Evolutionary conservation across 2,113 vertebrate genomes (phyloP), one percentile per base, ranked within the genome.

Genomic region (Vidua macroura): DNA sequence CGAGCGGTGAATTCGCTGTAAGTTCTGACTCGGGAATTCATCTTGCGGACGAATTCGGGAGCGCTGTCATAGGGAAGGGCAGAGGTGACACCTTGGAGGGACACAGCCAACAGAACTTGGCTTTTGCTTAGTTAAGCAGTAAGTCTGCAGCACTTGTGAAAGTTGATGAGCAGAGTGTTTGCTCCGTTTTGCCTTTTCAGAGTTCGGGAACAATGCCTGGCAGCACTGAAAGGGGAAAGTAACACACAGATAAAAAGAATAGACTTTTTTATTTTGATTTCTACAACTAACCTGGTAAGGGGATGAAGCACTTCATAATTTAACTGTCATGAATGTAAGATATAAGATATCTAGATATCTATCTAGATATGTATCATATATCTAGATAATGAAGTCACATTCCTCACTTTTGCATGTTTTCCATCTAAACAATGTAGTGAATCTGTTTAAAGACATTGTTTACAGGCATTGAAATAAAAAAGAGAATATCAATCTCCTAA

Each of bases 1-100:
- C 37, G 23, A 39, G 9, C 35, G 35, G 21, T 3, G 43, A 52
- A 31, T 8, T 10, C 8, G 0, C 4, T 7, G 3, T 9, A 1
- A 41, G 12, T 76, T 69, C 14, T 10, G 35, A 21, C 9, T 27
- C 9, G 13, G 27, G 52, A 58, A n/a, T 43, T 72, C 46, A 1
- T 3, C 11, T 5, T 5, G 55, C 8, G 1, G 31, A 3, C 33
- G 39, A 12, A 8, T 46, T 74, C 4, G 2, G 66, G 44, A 68
- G 6, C 9, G 17, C 15, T 15, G 51, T 19, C 18, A 0, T 1
- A 5, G 10, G 55, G 67, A 52, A 17, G 58, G 56, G 72, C 16
- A 44, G 84, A 43, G 51, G 51, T 51, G 33, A 35, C 25, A 3
- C 33, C 68, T 39, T 31, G 74, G 55, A 68, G 72, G 28, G 43